Percentiles rank a stretch among this genome's conserved stretches.
phyloP scores from a whole-genome alignment of 2,113 vertebrate genomes.

The Hassar affinis region DNA sequence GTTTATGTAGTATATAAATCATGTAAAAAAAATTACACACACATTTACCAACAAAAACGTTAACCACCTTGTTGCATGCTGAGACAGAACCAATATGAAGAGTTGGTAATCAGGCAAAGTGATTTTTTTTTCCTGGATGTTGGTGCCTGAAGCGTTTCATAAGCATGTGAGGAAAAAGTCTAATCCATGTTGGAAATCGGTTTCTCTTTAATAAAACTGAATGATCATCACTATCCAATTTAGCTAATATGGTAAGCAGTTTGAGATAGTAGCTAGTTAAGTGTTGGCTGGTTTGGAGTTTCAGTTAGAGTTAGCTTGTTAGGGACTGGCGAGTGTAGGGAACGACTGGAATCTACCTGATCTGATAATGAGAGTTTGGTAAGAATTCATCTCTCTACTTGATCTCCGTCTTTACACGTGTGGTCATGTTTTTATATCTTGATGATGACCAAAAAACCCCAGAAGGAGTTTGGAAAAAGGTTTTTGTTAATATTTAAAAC shows the following conservation, averaged over 20 bases:
- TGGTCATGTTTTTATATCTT: too few relatives aligned
- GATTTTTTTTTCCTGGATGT: neutral
- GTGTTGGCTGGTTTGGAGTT: neutral
- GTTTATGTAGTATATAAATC: neutral
- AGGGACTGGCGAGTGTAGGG: neutral
- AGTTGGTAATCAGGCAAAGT: neutral
- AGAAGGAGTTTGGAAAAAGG: too few relatives aligned
- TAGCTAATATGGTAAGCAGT: neutral
- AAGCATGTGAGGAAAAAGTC: neutral
- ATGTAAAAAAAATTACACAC: neutral
- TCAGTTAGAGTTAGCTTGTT: neutral
- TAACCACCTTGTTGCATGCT: neutral
- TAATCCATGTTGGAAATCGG: neutral
- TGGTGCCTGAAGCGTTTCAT: neutral
- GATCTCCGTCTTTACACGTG: neutral
- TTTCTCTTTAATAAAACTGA: neutral
- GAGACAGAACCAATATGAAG: neutral
- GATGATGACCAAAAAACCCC: too few relatives aligned
- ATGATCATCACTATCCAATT: neutral
- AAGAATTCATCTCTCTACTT: neutral
- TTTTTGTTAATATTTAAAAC: too few relatives aligned
- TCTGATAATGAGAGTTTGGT: neutral
- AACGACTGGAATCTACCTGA: neutral
- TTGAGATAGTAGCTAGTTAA: neutral
- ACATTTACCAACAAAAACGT: neutral